Percentiles rank a stretch among this genome's conserved stretches.
These are phyloP conservation scores for Pseudolycoriella hygida DNA, from an alignment of 2,888 invertebrate genomes.

Conservation along the genomic window DNA sequence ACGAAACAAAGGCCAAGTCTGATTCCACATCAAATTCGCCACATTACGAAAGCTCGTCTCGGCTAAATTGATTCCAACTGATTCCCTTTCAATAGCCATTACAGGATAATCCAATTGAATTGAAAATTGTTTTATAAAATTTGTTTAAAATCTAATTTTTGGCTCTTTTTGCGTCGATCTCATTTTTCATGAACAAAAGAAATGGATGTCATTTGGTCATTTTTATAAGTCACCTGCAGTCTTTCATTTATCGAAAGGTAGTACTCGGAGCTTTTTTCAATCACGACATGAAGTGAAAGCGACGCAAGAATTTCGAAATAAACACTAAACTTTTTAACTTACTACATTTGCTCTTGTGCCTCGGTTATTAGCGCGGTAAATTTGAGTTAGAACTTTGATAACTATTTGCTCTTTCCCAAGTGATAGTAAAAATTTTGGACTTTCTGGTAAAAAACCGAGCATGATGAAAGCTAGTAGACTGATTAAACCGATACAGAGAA, in stretches of 20 bases:
- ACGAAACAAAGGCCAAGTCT: background rate
- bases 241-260: no score
- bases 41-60: background rate
- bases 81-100: background rate
- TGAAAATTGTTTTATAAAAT: no score
- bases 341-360: no score
- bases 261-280: no score
- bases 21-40: background rate
- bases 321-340: no score
- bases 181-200: no score
- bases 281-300: no score
- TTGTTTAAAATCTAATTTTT: no score
- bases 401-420: constrained; percentile 40
- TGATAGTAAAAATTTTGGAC: constrained; percentile 56
- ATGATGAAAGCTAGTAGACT: constrained; percentile 43
- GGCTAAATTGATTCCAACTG: background rate
- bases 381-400: constrained; percentile 32
- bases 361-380: background rate
- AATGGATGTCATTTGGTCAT: no score
- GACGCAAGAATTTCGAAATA: background rate
- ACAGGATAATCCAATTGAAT: background rate
- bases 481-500: constrained; percentile 43
- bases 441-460: constrained; percentile 49
- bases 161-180: no score
- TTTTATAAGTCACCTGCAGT: no score